These are phyloP conservation scores for Acheta domesticus DNA, from an alignment of 2,888 invertebrate species.

Conservation along the genomic window DNA sequence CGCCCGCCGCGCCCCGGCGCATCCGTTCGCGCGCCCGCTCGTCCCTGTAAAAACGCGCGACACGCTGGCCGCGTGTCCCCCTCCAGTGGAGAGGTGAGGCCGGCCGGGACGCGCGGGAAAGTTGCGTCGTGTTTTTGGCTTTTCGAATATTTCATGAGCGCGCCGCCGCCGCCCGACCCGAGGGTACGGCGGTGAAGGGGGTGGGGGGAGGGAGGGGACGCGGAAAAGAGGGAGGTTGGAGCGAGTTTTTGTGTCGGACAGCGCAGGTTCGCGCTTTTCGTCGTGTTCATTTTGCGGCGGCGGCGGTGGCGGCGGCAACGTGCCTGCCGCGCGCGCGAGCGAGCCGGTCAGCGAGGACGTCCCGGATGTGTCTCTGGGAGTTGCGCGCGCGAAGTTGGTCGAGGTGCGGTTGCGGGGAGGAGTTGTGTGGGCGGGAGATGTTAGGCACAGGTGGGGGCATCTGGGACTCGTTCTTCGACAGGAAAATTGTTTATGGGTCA, in stretches of 20 bases:
- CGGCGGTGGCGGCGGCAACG: background rate
- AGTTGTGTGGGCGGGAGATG: too few relatives aligned
- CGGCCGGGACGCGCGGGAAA: background rate
- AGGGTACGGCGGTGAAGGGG: background rate
- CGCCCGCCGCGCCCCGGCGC: background rate
- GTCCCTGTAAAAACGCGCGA: background rate
- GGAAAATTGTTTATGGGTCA: too few relatives aligned
- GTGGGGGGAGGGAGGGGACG: background rate
- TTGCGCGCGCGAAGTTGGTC: too few relatives aligned
- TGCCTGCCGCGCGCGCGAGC: background rate
- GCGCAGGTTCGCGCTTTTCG: background rate
- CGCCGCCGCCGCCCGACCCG: background rate
- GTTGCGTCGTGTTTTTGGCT: constrained; percentile 11
- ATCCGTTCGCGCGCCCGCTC: background rate
- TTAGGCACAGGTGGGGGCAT: too few relatives aligned
- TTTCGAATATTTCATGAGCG: constrained; percentile 12
- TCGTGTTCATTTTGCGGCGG: background rate
- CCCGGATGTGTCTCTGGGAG: too few relatives aligned
- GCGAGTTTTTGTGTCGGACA: constrained; percentile 19
- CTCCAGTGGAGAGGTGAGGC: background rate
- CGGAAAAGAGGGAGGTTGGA: constrained; percentile 18
- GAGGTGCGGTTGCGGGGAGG: too few relatives aligned
- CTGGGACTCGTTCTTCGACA: too few relatives aligned
- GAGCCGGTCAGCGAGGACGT: too few relatives aligned
- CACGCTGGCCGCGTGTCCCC: background rate